Evolutionary conservation across 2,113 vertebrate genomes (phyloP).

Genomic region (Halichoeres trimaculatus): DNA sequence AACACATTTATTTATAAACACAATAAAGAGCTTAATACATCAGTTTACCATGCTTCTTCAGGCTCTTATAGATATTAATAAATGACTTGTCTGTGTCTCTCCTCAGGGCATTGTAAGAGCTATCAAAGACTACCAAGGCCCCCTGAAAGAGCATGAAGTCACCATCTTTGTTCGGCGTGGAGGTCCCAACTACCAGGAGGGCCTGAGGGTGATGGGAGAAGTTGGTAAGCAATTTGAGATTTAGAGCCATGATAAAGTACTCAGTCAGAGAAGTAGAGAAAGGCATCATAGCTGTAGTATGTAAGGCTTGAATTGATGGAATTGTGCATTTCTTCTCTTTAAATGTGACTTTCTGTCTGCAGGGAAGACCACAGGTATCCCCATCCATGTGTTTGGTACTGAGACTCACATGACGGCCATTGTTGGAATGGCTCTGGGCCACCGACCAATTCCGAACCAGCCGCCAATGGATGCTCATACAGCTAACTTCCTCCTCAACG

Average conservation of each 20-base stretch:
- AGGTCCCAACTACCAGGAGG: slow-evolving; percentile 97
- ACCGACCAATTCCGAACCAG: slow-evolving; percentile 93
- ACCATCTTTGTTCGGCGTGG: slow-evolving; percentile 96
- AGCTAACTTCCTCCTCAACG: slow-evolving; percentile 96
- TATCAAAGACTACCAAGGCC: slow-evolving; percentile 94
- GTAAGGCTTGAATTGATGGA: background rate
- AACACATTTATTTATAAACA: background rate
- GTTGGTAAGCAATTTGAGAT: slow-evolving; percentile 86
- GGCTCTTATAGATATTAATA: background rate
- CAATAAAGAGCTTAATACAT: background rate
- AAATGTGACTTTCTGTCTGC: slow-evolving; percentile 19
- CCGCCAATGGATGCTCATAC: slow-evolving; percentile 93
- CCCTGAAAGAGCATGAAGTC: slow-evolving; percentile 94
- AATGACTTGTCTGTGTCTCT: background rate
- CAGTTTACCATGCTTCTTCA: background rate
- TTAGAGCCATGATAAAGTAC: background rate
- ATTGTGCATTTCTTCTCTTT: background rate
- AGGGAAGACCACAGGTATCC: slow-evolving; percentile 98
- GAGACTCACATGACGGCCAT: slow-evolving; percentile 99
- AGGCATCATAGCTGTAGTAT: background rate
- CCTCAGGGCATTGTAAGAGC: slow-evolving; percentile 94
- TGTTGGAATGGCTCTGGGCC: slow-evolving; percentile 96
- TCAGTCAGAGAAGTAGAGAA: background rate
- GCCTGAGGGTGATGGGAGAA: slow-evolving; percentile 98
- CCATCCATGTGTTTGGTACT: slow-evolving; percentile 96